Conservation (phyloP, 2,113 vertebrate species). For the Aepyceros melampus region DNA sequence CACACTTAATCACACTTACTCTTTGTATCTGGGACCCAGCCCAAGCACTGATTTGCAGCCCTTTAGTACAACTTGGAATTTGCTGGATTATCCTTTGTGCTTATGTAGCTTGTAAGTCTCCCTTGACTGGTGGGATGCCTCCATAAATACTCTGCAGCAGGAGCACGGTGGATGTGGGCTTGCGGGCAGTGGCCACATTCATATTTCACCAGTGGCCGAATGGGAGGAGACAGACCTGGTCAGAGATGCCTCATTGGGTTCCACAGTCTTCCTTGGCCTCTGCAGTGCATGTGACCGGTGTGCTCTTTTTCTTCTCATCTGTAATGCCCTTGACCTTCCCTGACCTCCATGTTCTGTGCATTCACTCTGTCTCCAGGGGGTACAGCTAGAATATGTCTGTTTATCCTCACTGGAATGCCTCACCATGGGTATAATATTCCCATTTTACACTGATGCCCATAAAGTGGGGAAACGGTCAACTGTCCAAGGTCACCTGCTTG, state of each 20-base stretch:
- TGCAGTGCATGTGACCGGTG: rapidly evolving
- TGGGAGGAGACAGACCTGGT: neutral
- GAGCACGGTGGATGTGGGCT: neutral
- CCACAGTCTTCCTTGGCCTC: neutral
- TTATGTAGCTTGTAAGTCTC: conserved; percentile 45
- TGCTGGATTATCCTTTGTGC: conserved; percentile 10
- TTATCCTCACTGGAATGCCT: rapidly evolving
- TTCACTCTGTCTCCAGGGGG: neutral
- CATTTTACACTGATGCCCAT: neutral
- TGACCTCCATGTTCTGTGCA: rapidly evolving
- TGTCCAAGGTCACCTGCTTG: neutral
- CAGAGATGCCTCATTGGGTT: rapidly evolving
- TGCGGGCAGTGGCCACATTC: neutral
- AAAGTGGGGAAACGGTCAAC: neutral
- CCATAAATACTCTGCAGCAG: conserved; percentile 25
- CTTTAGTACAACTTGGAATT: neutral
- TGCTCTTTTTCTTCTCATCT: neutral
- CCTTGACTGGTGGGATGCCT: neutral
- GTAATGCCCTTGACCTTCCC: neutral
- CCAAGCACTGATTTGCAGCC: conserved; percentile 51
- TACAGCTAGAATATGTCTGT: rapidly evolving
- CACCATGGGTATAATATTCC: rapidly evolving
- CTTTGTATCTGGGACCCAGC: conserved; percentile 37
- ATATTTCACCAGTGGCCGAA: neutral
- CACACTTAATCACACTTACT: conserved; percentile 56